Evolutionary conservation across 2,113 vertebrate species (phyloP), one percentile per base, ranked within the genome.

Genomic region (Saguinus imperator): DNA sequence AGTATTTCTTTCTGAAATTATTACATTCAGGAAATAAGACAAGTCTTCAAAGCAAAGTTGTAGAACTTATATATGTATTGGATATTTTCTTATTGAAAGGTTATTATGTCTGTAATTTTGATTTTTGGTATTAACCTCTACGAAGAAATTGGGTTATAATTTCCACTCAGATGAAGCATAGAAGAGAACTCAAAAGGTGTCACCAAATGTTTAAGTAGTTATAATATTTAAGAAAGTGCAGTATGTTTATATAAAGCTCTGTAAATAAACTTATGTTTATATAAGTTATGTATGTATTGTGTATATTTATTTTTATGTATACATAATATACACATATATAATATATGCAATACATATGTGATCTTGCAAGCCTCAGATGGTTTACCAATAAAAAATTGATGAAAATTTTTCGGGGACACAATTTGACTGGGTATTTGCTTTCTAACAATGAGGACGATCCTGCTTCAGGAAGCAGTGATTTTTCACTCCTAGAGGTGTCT

Each of bases 11-110:
- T 89, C 77, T 23, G 50, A 77, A n/a, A 68, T n/a, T 64, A 35
- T 18, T 35, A 55, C 6, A 81, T 81, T 85, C 50, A 87, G 50
- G 55, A 84, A 93, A 94, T 76, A 68, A 91, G 80, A 88, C 3
- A 43, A 90, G 5, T n/a, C 27, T 76, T 97, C 29, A 95, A 95
- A 94, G n/a, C 89, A 91, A 94, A 72, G 32, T 50, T 57, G 7
- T 21, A 70, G 87, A 94, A 94, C 11, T 87, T 66, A 61, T 9
- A 75, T 83, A 40, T 52, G 58, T 88, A 50, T 16, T 72, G 18
- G 7, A 3, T 68, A n/a, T 87, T 75, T n/a, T 20, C 32, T 55
- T 66, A 14, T 77, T 58, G 45, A 23, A 64, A 64, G 29, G 2
- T 50, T 48, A 6, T 37, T 64, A 25, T 9, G 40, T 27, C 14